Conservation (phyloP, 2,888 invertebrate species). For the Clepsis dumicolana region DNA sequence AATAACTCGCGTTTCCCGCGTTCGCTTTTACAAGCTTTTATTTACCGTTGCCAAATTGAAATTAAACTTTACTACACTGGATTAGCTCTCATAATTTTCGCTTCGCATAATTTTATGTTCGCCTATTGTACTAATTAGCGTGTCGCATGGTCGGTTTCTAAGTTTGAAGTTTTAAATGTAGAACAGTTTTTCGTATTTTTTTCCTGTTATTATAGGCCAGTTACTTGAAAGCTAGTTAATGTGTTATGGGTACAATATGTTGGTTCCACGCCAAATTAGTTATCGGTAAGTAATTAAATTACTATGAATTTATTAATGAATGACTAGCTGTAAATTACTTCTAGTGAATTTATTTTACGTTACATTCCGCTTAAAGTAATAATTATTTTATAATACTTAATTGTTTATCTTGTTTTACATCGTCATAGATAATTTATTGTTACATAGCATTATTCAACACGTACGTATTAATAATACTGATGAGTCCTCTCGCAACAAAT, state of each 20-base stretch:
- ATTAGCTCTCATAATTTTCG: background rate
- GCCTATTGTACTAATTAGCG: no score
- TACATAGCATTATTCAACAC: background rate
- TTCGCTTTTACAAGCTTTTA: slow-evolving; percentile 20
- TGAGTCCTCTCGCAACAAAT: background rate
- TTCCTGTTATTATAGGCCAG: slow-evolving; percentile 10
- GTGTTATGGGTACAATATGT: slow-evolving; percentile 81
- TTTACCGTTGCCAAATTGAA: slow-evolving; percentile 17
- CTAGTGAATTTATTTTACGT: background rate
- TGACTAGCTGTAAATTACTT: background rate
- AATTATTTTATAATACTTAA: no score
- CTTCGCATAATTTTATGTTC: no score
- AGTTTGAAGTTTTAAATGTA: slow-evolving; percentile 12
- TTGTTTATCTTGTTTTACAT: background rate
- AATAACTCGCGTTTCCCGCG: slow-evolving; percentile 16
- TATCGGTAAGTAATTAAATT: slow-evolving; percentile 70
- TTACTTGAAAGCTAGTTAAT: slow-evolving; percentile 17
- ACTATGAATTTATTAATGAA: background rate
- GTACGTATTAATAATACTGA: background rate
- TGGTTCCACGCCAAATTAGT: slow-evolving; percentile 81
- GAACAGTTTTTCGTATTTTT: slow-evolving; percentile 5
- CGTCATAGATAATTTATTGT: background rate
- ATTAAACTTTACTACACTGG: background rate
- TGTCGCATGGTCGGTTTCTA: background rate
- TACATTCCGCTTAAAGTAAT: no score